Base-by-base conservation (phyloP, 2,888 invertebrate species). In the Anticlea derivata region DNA sequence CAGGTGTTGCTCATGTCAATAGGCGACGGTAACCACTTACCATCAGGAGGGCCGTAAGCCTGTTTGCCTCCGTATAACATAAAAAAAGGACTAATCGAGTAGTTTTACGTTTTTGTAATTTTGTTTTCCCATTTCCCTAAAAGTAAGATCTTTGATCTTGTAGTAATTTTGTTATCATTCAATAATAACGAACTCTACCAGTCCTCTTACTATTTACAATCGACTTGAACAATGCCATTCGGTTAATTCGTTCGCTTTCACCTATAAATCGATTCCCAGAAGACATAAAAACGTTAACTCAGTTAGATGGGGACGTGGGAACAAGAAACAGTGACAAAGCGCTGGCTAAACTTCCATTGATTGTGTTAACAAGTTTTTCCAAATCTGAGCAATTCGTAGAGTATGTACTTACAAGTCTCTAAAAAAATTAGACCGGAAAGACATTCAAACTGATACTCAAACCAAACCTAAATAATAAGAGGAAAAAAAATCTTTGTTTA, bases 281-380 rank as follows among this genome's bases (percentile, higher is more conserved):
- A 75, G 65, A 66, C 66, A 65, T 71, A 82, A 83, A 83, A 83
- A 83, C 68, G 63, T 58, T 67, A 73, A 70, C 66, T 70, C 37
- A 68, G 66, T 70, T 63, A 66, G 57, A 66, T 68, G 72, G 68
- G 66, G 71, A 73, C 75, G 79, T 83, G 85, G 69, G 83, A 84
- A 76, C 45, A 38, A 54, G 56, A 55, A 56, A 63, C 57, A 57
- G 65, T 65, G 54, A 53, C 52, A 57, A 66, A 62, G 65, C 60
- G 59, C 51, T 48, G 60, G 59, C 43, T 51, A 58, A 62, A 63
- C 56, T 61, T 55, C 43, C 41, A 57, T 55, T 65, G 60, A 70
- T 70, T 71, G 66, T 66, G 55, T 66, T 63, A 61, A 38, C 12
- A 51, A 63, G 55, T 64, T 68, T 41, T 52, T 49, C 57, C 55